phyloP scores from a whole-genome alignment of 53 echinoderm and acorn worm species.

The Mesocentrotus franciscanus region DNA sequence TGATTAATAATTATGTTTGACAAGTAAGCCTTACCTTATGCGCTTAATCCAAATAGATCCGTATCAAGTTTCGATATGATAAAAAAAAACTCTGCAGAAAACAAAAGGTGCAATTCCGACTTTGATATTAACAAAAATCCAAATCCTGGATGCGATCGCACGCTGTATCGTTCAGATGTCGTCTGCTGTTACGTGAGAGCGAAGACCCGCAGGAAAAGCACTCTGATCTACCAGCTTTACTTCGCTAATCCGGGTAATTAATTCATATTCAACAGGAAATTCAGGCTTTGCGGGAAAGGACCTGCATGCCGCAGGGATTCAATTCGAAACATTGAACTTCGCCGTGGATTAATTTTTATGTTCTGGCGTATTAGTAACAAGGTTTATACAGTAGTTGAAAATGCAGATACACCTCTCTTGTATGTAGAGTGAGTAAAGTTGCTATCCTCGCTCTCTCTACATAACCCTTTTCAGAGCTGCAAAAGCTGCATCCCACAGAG shows the following conservation, averaged over 20 bases:
- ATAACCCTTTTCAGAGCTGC: background rate
- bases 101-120: background rate
- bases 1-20: too few relatives aligned
- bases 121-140: background rate
- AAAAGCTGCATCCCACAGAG: background rate
- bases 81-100: background rate
- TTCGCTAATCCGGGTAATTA: constrained; percentile 24
- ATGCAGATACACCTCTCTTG: background rate
- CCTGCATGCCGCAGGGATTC: constrained; percentile 16
- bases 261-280: background rate
- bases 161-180: background rate
- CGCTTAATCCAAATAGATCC: background rate
- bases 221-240: background rate
- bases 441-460: background rate
- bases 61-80: background rate
- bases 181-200: constrained; percentile 9
- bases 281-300: background rate
- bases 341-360: background rate
- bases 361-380: background rate
- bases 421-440: background rate
- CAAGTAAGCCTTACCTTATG: background rate
- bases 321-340: background rate
- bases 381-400: background rate
- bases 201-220: background rate
- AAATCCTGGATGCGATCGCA: background rate